Conservation (phyloP, 2,113 vertebrate genomes). For the Nematolebias whitei region DNA sequence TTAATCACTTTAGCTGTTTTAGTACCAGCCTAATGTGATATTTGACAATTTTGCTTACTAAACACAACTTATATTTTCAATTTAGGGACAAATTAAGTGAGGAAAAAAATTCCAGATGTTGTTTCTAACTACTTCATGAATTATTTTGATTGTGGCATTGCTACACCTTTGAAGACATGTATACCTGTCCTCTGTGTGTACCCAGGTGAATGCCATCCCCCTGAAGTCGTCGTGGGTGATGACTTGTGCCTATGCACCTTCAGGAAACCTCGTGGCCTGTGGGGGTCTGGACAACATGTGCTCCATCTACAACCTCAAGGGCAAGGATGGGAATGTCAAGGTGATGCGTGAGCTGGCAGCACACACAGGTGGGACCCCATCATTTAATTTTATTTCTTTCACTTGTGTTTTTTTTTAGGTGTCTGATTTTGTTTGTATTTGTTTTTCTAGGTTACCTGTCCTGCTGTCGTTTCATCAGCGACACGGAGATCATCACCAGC, state of each 20-base stretch:
- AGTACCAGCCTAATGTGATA: too few species aligned
- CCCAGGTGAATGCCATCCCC: constrained; percentile 94
- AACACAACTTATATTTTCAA: too few species aligned
- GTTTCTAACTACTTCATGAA: too few species aligned
- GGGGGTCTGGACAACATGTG: constrained; percentile 99
- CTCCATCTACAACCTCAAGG: constrained; percentile 97
- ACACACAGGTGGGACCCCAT: constrained; percentile 85
- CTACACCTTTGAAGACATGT: not conserved
- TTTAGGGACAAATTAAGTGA: too few species aligned
- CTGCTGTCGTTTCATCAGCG: constrained; percentile 96
- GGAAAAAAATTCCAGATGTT: too few species aligned
- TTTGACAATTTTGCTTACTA: too few species aligned
- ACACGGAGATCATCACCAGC: constrained; percentile 96
- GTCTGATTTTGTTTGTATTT: constrained; percentile 25
- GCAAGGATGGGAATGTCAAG: constrained; percentile 93
- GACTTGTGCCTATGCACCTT: constrained; percentile 97
- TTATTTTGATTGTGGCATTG: too few species aligned
- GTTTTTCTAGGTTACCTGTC: constrained; percentile 90
- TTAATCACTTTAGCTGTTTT: too few species aligned
- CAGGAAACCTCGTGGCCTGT: constrained; percentile 95
- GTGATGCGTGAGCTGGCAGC: constrained; percentile 95
- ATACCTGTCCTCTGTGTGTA: constrained; percentile 1
- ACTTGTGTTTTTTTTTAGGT: not conserved
- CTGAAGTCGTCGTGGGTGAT: constrained; percentile 98
- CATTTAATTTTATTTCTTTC: too few species aligned